These are phyloP conservation scores for Characodon lateralis DNA, from an alignment of 2,797 vertebrate species.

Conservation along the genomic window DNA sequence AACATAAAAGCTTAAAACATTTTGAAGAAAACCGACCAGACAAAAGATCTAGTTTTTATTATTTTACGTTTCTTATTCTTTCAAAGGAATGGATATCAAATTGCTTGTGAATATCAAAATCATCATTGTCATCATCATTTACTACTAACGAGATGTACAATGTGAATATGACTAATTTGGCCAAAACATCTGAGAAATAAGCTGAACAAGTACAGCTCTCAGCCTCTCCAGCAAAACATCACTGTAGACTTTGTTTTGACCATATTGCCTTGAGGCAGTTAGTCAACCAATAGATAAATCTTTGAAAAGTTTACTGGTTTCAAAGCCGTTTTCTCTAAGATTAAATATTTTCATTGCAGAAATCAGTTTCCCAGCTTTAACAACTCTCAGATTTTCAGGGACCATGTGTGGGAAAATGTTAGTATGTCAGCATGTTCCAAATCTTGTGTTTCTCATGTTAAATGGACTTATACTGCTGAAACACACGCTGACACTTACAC, in stretches of 20 bases:
- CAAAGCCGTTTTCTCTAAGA: not conserved
- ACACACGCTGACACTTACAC: constrained; percentile 28
- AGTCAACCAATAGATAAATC: not conserved
- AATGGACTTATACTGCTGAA: constrained; percentile 27
- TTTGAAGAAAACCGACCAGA: too few species aligned
- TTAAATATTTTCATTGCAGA: not conserved
- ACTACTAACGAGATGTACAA: not conserved
- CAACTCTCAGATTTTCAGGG: not conserved
- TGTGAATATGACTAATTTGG: not conserved
- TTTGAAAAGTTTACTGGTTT: constrained; percentile 2
- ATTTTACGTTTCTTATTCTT: not conserved
- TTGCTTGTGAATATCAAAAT: not conserved
- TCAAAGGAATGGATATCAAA: not conserved
- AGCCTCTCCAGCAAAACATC: not conserved
- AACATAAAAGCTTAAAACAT: too few species aligned
- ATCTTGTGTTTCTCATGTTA: constrained; percentile 42
- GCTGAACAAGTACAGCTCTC: not conserved
- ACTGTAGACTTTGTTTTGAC: not conserved
- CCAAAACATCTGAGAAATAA: not conserved
- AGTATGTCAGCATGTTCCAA: constrained; percentile 42
- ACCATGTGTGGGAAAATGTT: not conserved
- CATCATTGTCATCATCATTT: not conserved
- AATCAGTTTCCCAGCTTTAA: constrained; percentile 1
- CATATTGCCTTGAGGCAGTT: not conserved
- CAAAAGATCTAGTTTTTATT: not conserved